These are phyloP conservation scores for Eleutherodactylus coqui DNA, from an alignment of 2,797 vertebrate genomes.

Conservation along the genomic window DNA sequence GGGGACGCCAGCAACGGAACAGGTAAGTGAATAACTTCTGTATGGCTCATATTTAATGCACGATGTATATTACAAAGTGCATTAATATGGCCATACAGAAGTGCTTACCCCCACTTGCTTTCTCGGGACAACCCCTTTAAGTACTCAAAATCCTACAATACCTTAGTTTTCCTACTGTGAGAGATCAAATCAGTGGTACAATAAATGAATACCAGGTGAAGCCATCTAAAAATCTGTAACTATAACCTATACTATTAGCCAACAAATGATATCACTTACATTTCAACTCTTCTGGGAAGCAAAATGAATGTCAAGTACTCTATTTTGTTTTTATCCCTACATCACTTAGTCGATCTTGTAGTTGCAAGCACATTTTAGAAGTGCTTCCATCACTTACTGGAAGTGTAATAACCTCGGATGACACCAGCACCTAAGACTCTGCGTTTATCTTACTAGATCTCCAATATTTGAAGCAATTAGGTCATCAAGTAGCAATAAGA, in stretches of 20 bases:
- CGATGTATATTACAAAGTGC: too few relatives aligned
- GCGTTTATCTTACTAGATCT: too few relatives aligned
- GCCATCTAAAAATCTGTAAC: neutral
- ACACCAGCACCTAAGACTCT: neutral
- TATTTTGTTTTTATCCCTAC: neutral
- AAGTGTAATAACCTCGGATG: neutral
- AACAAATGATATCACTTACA: conserved; percentile 7
- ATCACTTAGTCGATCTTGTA: conserved; percentile 3
- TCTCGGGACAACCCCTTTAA: too few relatives aligned
- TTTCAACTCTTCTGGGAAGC: conserved; percentile 14
- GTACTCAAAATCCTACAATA: neutral
- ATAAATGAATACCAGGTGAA: neutral
- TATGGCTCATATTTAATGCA: too few relatives aligned
- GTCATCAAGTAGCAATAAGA: too few relatives aligned
- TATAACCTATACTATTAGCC: neutral
- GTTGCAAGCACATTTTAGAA: conserved; percentile 1
- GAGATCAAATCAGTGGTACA: neutral
- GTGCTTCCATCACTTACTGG: neutral
- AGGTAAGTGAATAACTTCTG: too few relatives aligned
- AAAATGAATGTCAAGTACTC: neutral
- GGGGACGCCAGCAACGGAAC: too few relatives aligned
- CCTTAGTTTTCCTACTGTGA: neutral
- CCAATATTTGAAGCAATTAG: too few relatives aligned
- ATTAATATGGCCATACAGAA: too few relatives aligned
- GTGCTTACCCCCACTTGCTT: too few relatives aligned